These are phyloP conservation scores for Scaptomyza reducta DNA, from an alignment of 2,888 invertebrate species.

Conservation along the genomic window DNA sequence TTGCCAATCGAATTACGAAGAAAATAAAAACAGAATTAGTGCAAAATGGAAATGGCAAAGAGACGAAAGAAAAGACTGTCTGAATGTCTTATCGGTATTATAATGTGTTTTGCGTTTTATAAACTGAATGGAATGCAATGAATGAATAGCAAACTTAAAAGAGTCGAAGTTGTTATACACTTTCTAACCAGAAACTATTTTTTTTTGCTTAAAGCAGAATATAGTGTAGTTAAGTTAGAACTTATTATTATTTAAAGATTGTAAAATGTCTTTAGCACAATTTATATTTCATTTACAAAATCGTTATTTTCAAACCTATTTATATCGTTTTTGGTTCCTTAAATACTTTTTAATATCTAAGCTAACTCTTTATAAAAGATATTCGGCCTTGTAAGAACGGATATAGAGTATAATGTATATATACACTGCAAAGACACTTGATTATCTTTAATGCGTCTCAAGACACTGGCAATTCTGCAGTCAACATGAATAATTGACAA, in stretches of 20 bases:
- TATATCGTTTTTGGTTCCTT: too few relatives aligned
- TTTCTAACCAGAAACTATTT: background rate
- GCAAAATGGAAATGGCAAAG: slow-evolving; percentile 6
- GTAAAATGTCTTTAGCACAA: too few relatives aligned
- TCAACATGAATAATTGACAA: slow-evolving; percentile 17
- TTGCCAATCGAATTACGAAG: slow-evolving; percentile 26
- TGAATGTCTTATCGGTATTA: slow-evolving; percentile 35
- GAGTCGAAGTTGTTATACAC: background rate
- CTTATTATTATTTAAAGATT: background rate
- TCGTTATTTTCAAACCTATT: too few relatives aligned
- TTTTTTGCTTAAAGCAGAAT: background rate
- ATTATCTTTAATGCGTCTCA: slow-evolving; percentile 14
- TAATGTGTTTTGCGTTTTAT: slow-evolving; percentile 10
- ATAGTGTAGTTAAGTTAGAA: too few relatives aligned
- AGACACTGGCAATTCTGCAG: background rate
- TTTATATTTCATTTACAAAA: too few relatives aligned
- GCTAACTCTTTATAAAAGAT: background rate
- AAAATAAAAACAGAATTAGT: slow-evolving; percentile 47
- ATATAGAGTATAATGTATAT: slow-evolving; percentile 22
- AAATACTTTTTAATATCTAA: background rate
- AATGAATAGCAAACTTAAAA: background rate
- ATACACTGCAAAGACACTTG: slow-evolving; percentile 1
- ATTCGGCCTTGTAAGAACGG: background rate
- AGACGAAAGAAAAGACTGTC: background rate
- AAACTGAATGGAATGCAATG: background rate